Percentiles rank a stretch among this genome's conserved stretches.
Conservation (phyloP, 2,888 invertebrate genomes). For the Gasteruption jaculator region DNA sequence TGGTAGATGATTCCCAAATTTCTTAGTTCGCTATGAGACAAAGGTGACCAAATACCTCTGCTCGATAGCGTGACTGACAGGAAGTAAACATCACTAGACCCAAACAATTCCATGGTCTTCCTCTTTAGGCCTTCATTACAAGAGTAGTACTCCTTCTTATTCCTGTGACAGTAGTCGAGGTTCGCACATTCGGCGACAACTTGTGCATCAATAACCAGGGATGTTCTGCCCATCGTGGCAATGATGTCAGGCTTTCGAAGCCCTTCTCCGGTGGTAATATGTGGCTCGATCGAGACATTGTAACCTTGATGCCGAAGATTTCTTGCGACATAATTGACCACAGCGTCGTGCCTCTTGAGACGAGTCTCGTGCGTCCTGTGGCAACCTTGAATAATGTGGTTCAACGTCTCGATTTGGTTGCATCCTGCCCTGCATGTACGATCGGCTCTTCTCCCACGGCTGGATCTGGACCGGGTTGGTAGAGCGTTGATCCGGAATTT, state of each 20-base stretch:
- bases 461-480: constrained; percentile 28
- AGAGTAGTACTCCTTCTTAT: constrained; percentile 7
- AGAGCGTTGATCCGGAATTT: constrained; percentile 34
- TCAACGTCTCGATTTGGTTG: constrained; percentile 31
- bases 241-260: constrained; percentile 8
- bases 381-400: constrained; percentile 36
- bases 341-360: constrained; percentile 34
- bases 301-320: constrained; percentile 17
- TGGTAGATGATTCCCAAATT: constrained; percentile 1
- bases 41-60: constrained; percentile 20
- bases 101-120: neutral
- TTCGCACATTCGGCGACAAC: neutral
- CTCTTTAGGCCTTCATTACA: constrained; percentile 31
- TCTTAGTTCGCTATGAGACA: constrained; percentile 9
- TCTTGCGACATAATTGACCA: constrained; percentile 15
- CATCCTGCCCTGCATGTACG: constrained; percentile 35
- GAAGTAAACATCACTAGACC: constrained; percentile 1
- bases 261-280: constrained; percentile 17
- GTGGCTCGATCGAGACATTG: constrained; percentile 23
- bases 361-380: constrained; percentile 35
- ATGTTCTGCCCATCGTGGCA: neutral
- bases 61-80: constrained; percentile 16
- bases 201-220: constrained; percentile 1
- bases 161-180: neutral
- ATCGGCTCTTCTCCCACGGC: constrained; percentile 24